Percentiles rank a stretch among this genome's conserved stretches.
Evolutionary conservation across 2,113 vertebrate species (phyloP).

Genomic region (Pteruthius melanotis): DNA sequence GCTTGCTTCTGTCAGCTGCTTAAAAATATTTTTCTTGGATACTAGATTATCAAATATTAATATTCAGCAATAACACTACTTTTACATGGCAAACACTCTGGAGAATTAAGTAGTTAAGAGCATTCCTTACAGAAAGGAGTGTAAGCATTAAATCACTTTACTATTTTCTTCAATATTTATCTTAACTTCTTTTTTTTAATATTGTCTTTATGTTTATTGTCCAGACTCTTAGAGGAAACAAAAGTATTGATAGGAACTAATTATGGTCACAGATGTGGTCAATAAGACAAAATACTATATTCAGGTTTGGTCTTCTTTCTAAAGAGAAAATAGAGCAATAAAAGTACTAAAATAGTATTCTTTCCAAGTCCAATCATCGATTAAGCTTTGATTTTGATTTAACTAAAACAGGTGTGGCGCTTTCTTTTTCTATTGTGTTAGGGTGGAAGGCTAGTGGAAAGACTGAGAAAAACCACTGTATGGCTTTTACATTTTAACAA

Average conservation of each 20-base stretch:
- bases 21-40: neutral
- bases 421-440: neutral
- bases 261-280: neutral
- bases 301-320: neutral
- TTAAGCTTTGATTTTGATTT: neutral
- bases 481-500: rapidly evolving
- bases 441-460: neutral
- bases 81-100: neutral
- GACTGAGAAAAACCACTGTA: neutral
- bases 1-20: neutral
- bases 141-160: neutral
- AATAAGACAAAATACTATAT: neutral
- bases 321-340: neutral
- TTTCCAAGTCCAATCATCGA: neutral
- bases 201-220: neutral
- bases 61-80: neutral
- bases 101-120: neutral
- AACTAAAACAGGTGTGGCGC: neutral
- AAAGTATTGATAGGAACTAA: neutral
- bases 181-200: neutral
- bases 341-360: neutral
- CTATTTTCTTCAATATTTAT: neutral
- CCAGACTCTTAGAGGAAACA: neutral
- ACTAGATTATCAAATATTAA: neutral
- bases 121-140: neutral